Percentiles rank a stretch among this genome's conserved stretches.
Evolutionary conservation across 35 echinoderm and acorn worm species (phyloP).

Genomic region (Chiridota heheva): DNA sequence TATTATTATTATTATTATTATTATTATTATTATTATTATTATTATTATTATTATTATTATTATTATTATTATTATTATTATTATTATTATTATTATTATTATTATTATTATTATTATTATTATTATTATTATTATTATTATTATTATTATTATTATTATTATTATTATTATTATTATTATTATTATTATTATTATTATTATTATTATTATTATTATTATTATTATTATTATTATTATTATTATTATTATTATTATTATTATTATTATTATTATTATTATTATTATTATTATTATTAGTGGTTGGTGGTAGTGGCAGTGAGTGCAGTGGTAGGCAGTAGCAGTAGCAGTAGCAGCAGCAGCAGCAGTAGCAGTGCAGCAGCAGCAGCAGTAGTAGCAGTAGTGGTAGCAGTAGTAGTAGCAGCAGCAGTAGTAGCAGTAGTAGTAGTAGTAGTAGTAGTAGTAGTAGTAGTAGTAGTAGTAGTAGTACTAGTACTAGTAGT

Average conservation of each 20-base stretch:
- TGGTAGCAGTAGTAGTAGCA: no score
- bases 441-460: not conserved
- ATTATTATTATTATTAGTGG: not conserved
- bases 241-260: not conserved
- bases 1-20: not conserved
- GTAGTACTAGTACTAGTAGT: not conserved
- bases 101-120: no score
- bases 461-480: not conserved
- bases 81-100: no score
- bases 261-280: no score
- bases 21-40: no score
- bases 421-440: not conserved
- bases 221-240: not conserved
- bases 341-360: not conserved
- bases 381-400: no score
- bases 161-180: not conserved
- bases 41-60: no score
- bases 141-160: not conserved
- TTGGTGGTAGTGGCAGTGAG: not conserved
- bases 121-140: no score
- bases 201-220: not conserved
- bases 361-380: no score
- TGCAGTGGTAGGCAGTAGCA: not conserved
- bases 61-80: no score
- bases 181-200: not conserved